Evolutionary conservation across 2,888 invertebrate genomes (phyloP), one percentile per base, ranked within the genome.

Genomic region (Nebria salina): DNA sequence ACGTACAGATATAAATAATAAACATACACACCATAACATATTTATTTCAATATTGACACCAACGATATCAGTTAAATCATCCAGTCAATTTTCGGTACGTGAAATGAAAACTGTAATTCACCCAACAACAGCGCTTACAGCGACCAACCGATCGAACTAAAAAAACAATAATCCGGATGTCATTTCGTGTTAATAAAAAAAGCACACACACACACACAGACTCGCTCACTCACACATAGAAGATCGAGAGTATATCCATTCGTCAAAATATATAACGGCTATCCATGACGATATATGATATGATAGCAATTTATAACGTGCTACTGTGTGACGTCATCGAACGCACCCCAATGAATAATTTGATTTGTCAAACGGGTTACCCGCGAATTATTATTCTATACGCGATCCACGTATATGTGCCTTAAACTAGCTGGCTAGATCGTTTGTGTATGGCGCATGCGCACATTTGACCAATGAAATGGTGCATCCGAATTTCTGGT

Each of bases 181-280:
- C 76, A 76, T 76, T 76, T 66, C 76, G 66, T 65, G 76, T 76
- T 76, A 65, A 76, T 76, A 76, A 76, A 76, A 74, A 75, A 76
- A 26, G 4, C 25, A 70, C 25, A 25, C 4, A 7, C 54, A 54
- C 4, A 54, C 54, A 54, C 54, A 54, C 54, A 54, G 2, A 3
- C 54, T 54, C 54, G 54, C 54, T 54, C 54, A 54, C 54, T 54
- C 54, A 54, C 54, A 54, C 54, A 54, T 54, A 13, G 54, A 8
- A 54, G 54, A 54, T 54, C 13, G 54, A 54, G 8, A 54, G 13
- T 54, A 2, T 8, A 43, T 43, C 43, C 43, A 8, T 43, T 43
- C 43, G 43, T 9, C 43, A 43, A 43, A 54, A 54, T 54, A 7
- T 54, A 54, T 5, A 34, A 34, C 34, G 34, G 34, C 34, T 34